Evolutionary conservation across 2,113 vertebrate genomes (phyloP), one percentile per base, ranked within the genome.

Genomic region (Noctilio leporinus): DNA sequence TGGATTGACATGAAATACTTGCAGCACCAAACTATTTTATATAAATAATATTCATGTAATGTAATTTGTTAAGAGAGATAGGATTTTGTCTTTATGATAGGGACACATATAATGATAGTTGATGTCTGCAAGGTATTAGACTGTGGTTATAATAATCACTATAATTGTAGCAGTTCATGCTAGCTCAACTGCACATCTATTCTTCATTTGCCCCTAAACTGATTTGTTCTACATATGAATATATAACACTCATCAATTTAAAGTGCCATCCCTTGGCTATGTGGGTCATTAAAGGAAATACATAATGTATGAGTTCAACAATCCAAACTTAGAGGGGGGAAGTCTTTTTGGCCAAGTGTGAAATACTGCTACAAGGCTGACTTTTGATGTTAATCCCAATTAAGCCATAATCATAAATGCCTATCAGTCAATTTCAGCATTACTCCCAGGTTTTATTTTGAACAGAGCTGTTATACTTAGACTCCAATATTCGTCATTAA

Each of bases 231-330:
- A 97, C 12, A 19, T 98, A 98, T 97, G 97, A 98, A 98, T 98
- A 98, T 98, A 98, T 97, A 98, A 97, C 93, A 87, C 88, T 98
- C 98, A 98, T 98, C 98, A 98, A 98, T 98, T 98, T 98, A 94
- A 98, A 98, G 96, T 98, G 97, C 88, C 96, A 98, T 98, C 97
- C 96, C 93, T 98, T 96, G 95, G 97, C 97, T 97, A 75, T 97
- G 97, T 97, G 96, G 96, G 91, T 98, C 97, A 97, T 98, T 98
- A 98, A 97, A 95, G 87, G 73, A 35, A 89, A 98, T 98, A 77
- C 96, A 98, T 98, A 98, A 98, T 98, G 97, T 93, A 98, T 98
- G 97, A 98, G 64, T 96, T 89, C 95, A 97, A 96, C 81, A 96
- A 51, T 97, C 89, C 95, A 97, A 98, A 98, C 84, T 98, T 96